Conservation (phyloP, 2,888 invertebrate genomes). For the Cabera pusaria region DNA sequence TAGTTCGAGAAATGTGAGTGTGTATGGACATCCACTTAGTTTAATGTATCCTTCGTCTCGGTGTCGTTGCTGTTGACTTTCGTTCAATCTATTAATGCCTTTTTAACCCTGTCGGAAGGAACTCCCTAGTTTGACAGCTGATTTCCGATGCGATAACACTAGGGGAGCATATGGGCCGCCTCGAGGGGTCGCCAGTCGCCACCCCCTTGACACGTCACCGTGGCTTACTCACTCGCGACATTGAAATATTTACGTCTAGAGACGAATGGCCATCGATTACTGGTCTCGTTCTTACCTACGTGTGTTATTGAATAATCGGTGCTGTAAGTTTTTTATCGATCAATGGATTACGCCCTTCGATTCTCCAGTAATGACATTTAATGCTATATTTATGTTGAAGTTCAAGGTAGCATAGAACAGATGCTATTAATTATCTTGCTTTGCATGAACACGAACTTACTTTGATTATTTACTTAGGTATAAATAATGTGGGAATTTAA, state of each 20-base stretch:
- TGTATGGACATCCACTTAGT: not conserved
- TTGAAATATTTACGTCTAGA: constrained; percentile 24
- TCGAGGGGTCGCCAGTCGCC: constrained; percentile 33
- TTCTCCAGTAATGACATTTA: constrained; percentile 9
- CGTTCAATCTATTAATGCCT: constrained; percentile 22
- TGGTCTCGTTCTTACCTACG: not conserved
- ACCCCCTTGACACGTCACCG: constrained; percentile 30
- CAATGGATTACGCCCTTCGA: constrained; percentile 14
- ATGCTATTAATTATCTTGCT: too few species aligned
- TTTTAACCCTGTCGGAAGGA: constrained; percentile 43
- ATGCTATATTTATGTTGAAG: constrained; percentile 12
- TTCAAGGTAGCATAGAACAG: constrained; percentile 14
- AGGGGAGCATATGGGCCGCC: constrained; percentile 51
- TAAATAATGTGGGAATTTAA: too few species aligned
- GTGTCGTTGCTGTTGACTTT: constrained; percentile 10
- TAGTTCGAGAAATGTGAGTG: constrained; percentile 1
- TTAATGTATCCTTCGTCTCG: constrained; percentile 4
- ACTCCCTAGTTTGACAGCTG: constrained; percentile 65
- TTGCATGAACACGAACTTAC: too few species aligned
- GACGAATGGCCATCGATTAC: constrained; percentile 17
- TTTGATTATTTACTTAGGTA: too few species aligned
- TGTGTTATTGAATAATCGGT: constrained; percentile 9
- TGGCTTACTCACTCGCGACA: constrained; percentile 26
- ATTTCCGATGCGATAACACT: constrained; percentile 64
- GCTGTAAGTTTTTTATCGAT: constrained; percentile 10